phyloP scores from a whole-genome alignment of 2,797 vertebrate species.

The Sitta carolinensis region DNA sequence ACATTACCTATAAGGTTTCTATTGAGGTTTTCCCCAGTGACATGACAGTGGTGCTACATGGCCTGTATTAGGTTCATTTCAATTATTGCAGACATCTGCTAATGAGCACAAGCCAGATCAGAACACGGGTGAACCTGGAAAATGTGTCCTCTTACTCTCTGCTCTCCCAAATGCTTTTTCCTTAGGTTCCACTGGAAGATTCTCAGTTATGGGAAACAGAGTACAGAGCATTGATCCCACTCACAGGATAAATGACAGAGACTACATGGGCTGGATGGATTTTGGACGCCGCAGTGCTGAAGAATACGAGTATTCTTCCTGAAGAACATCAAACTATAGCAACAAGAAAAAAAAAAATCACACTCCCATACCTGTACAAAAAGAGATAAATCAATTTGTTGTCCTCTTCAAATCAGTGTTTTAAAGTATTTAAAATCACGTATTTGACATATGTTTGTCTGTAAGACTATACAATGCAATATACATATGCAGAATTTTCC shows the following conservation, averaged over 20 bases:
- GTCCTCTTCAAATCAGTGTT: constrained; percentile 80
- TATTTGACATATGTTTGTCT: constrained; percentile 87
- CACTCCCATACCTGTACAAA: constrained; percentile 65
- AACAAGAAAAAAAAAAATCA: background rate
- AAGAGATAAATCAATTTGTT: constrained; percentile 68
- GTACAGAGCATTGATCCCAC: constrained; percentile 79
- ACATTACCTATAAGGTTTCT: background rate
- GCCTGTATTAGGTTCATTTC: background rate
- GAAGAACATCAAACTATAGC: constrained; percentile 35
- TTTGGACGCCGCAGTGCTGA: constrained; percentile 94
- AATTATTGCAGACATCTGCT: background rate
- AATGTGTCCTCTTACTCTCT: background rate
- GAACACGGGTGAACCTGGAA: background rate
- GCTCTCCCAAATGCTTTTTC: background rate
- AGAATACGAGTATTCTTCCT: constrained; percentile 91
- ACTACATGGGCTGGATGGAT: constrained; percentile 98
- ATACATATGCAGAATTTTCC: constrained; percentile 82
- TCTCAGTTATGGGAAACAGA: constrained; percentile 82
- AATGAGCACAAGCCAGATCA: background rate
- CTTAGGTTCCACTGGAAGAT: constrained; percentile 84
- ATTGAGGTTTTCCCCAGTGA: background rate
- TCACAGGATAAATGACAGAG: constrained; percentile 94
- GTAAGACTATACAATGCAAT: constrained; percentile 85
- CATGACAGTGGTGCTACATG: background rate
- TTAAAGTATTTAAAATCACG: constrained; percentile 71